Base-by-base conservation (phyloP, 2,888 invertebrate genomes). In the Brenthis hecate region DNA sequence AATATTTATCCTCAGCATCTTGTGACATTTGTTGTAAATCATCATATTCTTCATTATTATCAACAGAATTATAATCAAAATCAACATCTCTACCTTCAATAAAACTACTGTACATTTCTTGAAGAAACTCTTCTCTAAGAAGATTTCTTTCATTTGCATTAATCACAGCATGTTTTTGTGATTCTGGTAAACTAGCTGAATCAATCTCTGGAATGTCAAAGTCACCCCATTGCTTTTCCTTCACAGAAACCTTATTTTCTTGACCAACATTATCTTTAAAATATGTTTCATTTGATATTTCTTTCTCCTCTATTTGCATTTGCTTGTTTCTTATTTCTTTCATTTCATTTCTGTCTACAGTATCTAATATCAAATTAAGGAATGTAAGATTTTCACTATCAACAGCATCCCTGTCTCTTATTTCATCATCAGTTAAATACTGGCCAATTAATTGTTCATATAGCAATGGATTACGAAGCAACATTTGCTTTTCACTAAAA, bases 401-500 rank as follows among this genome's bases (percentile, higher is more conserved):
- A 61, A 94, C 92, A 68, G 92, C 89, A 85, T 95, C 96, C 16
- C 96, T 89, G 64, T 93, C 92, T 72, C 93, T 92, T 70, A 95
- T 95, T 83, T 98, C 97, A 47, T 95, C 95, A 68, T 96, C 95
- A 3, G 96, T 95, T 74, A 98, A 86, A 85, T 96, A 98, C 79
- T 96, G 96, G 0, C 98, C 99, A 56, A 99, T 94, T 75, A 99
- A 91, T 79, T 98, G 96, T 74, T 99, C 97, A 88, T 97, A 99
- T 0, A 99, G 87, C 65, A 97, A 92, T 0, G 99, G 99, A 85
- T 98, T 97, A 70, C 99, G 91, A 75, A 95, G 95, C 95, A 98
- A 97, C 99, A 99, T 99, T 92, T 98, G 97, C 71, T 95, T 95
- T 84, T 99, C 98, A 82, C 96, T 96, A 80, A 99, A 99, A 86